These are phyloP conservation scores for Danionella cerebrum DNA, from an alignment of 2,113 vertebrate genomes.

Conservation along the genomic window DNA sequence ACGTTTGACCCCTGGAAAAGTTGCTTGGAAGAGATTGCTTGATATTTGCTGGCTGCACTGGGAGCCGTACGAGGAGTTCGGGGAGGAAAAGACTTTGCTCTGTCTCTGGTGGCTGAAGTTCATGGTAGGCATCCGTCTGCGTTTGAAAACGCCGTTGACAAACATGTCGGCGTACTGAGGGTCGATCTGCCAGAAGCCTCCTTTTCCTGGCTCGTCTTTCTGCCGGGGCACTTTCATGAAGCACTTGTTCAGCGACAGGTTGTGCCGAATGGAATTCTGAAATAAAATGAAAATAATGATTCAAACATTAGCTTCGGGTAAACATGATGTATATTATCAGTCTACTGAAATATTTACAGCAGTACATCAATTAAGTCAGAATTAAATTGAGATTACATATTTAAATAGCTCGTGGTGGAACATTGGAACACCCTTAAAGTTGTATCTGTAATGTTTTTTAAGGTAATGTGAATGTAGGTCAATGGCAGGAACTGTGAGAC, in stretches of 20 bases:
- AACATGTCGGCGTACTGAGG: conserved; percentile 77
- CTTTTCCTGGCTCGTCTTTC: conserved; percentile 87
- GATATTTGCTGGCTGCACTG: conserved; percentile 35
- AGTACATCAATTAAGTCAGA: too few species aligned
- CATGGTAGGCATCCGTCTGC: conserved; percentile 66
- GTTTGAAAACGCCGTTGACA: conserved; percentile 72
- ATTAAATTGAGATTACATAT: too few species aligned
- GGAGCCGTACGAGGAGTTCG: conserved; percentile 36
- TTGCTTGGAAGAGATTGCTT: conserved; percentile 41
- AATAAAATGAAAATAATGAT: conserved; percentile 15
- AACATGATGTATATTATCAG: too few species aligned
- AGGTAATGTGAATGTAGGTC: too few species aligned
- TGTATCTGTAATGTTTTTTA: too few species aligned
- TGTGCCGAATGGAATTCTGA: conserved; percentile 90
- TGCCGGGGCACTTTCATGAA: conserved; percentile 89
- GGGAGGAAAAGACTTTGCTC: conserved; percentile 48
- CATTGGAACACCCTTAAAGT: too few species aligned
- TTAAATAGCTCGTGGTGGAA: too few species aligned
- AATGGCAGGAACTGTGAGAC: too few species aligned
- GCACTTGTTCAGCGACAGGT: conserved; percentile 89
- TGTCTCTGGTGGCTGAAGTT: conserved; percentile 58
- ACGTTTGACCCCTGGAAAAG: conserved; percentile 41
- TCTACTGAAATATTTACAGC: too few species aligned
- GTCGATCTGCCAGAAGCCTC: conserved; percentile 81
- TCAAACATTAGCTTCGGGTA: too few species aligned